phyloP scores from a whole-genome alignment of 2,888 invertebrate species.

The Meganola albula region DNA sequence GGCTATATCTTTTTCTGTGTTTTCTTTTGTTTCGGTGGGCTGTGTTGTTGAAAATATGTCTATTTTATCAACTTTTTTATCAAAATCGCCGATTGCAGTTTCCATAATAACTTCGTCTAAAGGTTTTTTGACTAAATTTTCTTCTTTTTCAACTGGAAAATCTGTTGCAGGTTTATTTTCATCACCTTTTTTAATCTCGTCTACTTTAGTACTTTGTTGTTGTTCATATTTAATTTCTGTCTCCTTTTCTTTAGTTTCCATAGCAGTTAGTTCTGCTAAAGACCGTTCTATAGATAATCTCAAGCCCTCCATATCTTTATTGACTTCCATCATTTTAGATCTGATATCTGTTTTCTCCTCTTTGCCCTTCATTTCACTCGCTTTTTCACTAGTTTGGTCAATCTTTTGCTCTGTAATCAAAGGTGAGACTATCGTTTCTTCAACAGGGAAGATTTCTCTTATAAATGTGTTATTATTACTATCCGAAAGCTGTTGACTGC shows the following conservation, averaged over 20 bases:
- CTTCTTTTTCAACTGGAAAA: not conserved
- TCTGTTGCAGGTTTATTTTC: not conserved
- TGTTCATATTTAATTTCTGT: slow-evolving; percentile 34
- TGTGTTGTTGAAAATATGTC: too few relatives aligned
- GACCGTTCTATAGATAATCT: slow-evolving; percentile 63
- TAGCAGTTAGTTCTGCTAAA: slow-evolving; percentile 55
- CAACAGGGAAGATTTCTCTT: slow-evolving; percentile 43
- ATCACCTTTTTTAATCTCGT: slow-evolving; percentile 8
- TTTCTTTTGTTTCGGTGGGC: too few relatives aligned
- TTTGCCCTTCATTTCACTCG: slow-evolving; percentile 7
- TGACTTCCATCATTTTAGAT: slow-evolving; percentile 68
- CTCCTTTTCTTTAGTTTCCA: slow-evolving; percentile 50
- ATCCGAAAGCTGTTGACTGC: slow-evolving; percentile 48
- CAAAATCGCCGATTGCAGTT: slow-evolving; percentile 4
- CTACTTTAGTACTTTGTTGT: slow-evolving; percentile 8
- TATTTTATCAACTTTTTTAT: too few relatives aligned
- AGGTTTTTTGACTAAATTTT: not conserved
- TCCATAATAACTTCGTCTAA: slow-evolving; percentile 1
- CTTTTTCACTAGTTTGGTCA: not conserved
- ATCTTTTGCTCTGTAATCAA: not conserved
- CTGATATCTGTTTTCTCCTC: slow-evolving; percentile 58
- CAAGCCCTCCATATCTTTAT: slow-evolving; percentile 65
- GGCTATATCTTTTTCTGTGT: too few relatives aligned
- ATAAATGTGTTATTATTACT: slow-evolving; percentile 56
- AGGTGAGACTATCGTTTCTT: slow-evolving; percentile 13